Conservation (phyloP, 1,140 invertebrate genomes). For the Sarcophaga bullata region DNA sequence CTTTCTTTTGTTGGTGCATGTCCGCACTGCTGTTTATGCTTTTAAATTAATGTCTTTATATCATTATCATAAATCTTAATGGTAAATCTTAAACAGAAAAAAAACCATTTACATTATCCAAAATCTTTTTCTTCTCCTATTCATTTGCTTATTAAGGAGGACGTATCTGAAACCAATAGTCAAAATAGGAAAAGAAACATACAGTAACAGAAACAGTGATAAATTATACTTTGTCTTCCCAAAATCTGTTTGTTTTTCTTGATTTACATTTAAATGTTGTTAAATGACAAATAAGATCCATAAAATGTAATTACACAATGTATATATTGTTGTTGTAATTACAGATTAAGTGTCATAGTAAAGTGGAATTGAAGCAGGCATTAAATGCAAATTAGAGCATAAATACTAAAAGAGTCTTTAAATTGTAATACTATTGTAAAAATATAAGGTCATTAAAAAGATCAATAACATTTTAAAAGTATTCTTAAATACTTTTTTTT, state of each 20-base stretch:
- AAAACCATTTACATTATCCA: slow-evolving; percentile 7
- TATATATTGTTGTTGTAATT: slow-evolving; percentile 13
- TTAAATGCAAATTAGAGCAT: too few relatives aligned
- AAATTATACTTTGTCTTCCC: not conserved
- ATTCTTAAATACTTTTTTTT: too few relatives aligned
- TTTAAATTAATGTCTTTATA: slow-evolving; percentile 19
- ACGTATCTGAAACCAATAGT: not conserved
- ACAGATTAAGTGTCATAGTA: not conserved
- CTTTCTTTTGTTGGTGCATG: not conserved
- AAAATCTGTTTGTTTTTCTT: slow-evolving; percentile 13
- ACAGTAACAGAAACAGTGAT: not conserved
- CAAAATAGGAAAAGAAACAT: not conserved
- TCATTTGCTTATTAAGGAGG: not conserved
- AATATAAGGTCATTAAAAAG: too few relatives aligned
- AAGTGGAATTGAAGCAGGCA: too few relatives aligned
- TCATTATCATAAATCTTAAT: slow-evolving; percentile 24
- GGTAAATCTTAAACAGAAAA: not conserved
- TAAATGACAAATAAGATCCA: not conserved
- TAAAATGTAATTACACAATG: slow-evolving; percentile 19
- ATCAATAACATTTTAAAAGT: too few relatives aligned
- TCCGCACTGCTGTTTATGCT: not conserved
- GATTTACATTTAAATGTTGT: not conserved
- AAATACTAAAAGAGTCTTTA: too few relatives aligned
- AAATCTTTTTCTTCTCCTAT: not conserved
- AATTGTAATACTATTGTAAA: too few relatives aligned